These are phyloP conservation scores for Pungitius pungitius DNA, from an alignment of 2,113 vertebrate genomes.

Conservation along the genomic window DNA sequence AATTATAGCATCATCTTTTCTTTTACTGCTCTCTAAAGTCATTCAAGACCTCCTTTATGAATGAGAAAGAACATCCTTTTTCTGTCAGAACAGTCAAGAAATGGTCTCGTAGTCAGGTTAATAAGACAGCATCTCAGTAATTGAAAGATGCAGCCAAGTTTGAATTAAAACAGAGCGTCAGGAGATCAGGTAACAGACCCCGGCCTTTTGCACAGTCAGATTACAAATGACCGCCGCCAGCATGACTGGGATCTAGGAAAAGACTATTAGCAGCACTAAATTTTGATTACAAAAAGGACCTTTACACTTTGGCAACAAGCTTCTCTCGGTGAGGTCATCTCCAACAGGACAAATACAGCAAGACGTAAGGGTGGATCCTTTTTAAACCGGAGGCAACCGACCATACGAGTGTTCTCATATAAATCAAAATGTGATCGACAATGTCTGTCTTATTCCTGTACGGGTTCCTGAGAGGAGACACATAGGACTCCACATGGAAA, in stretches of 20 bases:
- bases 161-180: background rate
- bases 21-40: background rate
- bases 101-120: background rate
- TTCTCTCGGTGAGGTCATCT: background rate
- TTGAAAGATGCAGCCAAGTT: background rate
- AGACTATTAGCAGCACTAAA: background rate
- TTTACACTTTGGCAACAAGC: conserved; percentile 25
- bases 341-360: background rate
- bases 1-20: background rate
- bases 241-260: conserved; percentile 1
- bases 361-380: background rate
- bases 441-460: background rate
- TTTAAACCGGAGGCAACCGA: background rate
- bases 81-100: conserved; percentile 14
- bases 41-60: background rate
- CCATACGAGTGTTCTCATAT: background rate
- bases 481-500: background rate
- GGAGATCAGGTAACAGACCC: conserved; percentile 13
- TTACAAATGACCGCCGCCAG: background rate
- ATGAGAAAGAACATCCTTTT: background rate
- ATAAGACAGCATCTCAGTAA: background rate
- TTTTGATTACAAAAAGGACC: conserved; percentile 35
- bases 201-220: conserved; percentile 1
- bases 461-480: background rate
- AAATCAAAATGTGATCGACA: background rate